Evolutionary conservation across 30 jellyfish, hydroid and myxozoan species (phyloP).

Genomic region (Phacellophora camtschatica): DNA sequence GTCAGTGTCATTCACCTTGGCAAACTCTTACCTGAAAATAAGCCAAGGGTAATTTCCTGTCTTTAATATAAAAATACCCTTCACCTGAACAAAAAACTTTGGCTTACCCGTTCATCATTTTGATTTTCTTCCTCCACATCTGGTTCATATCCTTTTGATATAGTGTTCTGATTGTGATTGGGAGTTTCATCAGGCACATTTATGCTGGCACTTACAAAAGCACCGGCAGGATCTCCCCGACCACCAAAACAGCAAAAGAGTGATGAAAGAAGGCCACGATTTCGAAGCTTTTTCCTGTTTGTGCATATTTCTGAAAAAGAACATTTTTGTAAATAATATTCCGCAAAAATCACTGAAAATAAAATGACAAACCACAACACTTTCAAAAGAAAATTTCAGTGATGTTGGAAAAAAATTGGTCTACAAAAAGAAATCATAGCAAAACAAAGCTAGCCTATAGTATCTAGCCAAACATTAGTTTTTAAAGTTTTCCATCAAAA

Average conservation of each 20-base stretch:
- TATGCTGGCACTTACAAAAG: constrained; percentile 52
- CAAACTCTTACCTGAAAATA: no score
- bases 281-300: constrained; percentile 65
- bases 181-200: constrained; percentile 55
- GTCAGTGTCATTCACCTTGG: no score
- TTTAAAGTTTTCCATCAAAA: no score
- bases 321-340: neutral
- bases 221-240: constrained; percentile 67
- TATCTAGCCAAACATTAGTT: no score
- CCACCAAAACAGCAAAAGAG: constrained; percentile 91
- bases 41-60: no score
- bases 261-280: constrained; percentile 86
- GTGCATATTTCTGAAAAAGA: constrained; percentile 51
- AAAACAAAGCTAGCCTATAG: no score
- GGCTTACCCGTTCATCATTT: constrained; percentile 50
- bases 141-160: constrained; percentile 81
- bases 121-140: constrained; percentile 70
- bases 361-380: constrained; percentile 12
- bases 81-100: no score
- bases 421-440: no score
- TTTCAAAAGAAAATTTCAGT: no score
- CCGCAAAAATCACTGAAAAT: neutral
- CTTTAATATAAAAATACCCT: no score
- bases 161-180: constrained; percentile 59
- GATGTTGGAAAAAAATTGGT: no score